phyloP scores from a whole-genome alignment of 1,140 invertebrate species.

The Drosophila watanabei region DNA sequence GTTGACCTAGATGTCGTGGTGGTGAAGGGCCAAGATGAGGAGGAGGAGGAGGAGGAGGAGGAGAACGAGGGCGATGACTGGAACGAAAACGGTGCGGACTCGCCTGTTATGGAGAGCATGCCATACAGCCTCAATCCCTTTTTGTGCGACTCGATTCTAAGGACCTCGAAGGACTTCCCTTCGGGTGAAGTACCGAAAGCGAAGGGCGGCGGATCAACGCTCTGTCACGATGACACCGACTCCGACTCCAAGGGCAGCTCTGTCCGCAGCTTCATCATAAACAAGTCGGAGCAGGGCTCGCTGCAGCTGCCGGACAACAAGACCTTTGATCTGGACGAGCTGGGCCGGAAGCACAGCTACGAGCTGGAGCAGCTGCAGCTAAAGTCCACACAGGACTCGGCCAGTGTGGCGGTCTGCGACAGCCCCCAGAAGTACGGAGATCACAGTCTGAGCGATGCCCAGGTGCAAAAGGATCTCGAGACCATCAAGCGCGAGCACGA shows the following conservation, averaged over 20 bases:
- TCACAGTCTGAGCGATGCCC: conserved; percentile 25
- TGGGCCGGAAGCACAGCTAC: conserved; percentile 66
- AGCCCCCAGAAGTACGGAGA: conserved; percentile 43
- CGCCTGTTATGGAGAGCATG: conserved; percentile 64
- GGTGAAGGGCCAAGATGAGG: conserved; percentile 26
- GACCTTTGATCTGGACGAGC: conserved; percentile 74
- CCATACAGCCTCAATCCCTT: conserved; percentile 57
- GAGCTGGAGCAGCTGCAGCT: conserved; percentile 84
- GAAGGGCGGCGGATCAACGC: conserved; percentile 53
- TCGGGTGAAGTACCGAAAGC: conserved; percentile 8
- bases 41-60: conserved; percentile 34
- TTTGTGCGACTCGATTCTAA: conserved; percentile 32
- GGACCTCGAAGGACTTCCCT: conserved; percentile 21
- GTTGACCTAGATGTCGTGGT: conserved; percentile 45
- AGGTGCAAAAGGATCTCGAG: conserved; percentile 79
- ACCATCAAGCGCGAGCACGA: conserved; percentile 84
- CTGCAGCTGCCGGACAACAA: conserved; percentile 33
- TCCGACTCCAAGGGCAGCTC: conserved; percentile 87
- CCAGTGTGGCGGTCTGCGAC: background rate
- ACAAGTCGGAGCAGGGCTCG: conserved; percentile 75
- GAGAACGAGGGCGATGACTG: conserved; percentile 48
- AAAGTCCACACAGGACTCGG: conserved; percentile 37
- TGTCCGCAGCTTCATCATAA: conserved; percentile 77
- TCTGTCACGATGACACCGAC: conserved; percentile 82
- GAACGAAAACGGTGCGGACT: conserved; percentile 46